These are phyloP conservation scores for Dryobota labecula DNA, from an alignment of 2,888 invertebrate genomes.

Conservation along the genomic window DNA sequence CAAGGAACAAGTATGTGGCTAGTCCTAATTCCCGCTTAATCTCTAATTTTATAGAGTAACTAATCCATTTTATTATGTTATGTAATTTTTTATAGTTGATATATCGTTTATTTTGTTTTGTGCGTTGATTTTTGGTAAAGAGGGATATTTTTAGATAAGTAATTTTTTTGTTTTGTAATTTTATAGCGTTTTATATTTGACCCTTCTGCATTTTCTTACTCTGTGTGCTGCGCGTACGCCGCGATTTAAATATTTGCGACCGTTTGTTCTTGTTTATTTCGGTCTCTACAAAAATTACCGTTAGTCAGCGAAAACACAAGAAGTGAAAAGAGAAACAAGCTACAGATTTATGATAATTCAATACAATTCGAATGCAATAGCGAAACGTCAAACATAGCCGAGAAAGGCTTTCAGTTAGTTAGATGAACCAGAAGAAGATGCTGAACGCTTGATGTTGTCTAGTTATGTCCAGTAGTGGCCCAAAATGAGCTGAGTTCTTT, in stretches of 20 bases:
- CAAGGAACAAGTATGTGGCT: no score
- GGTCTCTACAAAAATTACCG: slow-evolving; percentile 50
- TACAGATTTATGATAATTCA: slow-evolving; percentile 39
- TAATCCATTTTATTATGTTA: not conserved
- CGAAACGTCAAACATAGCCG: not conserved
- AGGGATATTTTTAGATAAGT: no score
- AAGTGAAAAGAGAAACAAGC: slow-evolving; percentile 47
- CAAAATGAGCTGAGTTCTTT: not conserved
- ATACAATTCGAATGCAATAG: slow-evolving; percentile 4
- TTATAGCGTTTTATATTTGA: not conserved
- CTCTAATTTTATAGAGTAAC: not conserved
- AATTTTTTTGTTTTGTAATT: not conserved
- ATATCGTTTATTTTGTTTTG: not conserved
- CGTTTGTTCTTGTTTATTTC: slow-evolving; percentile 47
- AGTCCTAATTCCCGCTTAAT: no score
- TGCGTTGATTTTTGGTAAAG: not conserved
- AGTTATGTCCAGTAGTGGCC: not conserved
- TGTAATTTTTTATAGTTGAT: not conserved
- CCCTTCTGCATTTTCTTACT: slow-evolving; percentile 12
- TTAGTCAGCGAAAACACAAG: slow-evolving; percentile 36
- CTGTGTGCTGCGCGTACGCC: slow-evolving; percentile 2
- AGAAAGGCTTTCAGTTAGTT: not conserved
- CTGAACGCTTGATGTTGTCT: no score
- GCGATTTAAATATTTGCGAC: slow-evolving; percentile 48
- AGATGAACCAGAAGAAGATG: not conserved